Percentiles rank a stretch among this genome's conserved stretches.
These are phyloP conservation scores for Tenebrio molitor DNA, from an alignment of 1,140 invertebrate genomes.

Conservation along the genomic window DNA sequence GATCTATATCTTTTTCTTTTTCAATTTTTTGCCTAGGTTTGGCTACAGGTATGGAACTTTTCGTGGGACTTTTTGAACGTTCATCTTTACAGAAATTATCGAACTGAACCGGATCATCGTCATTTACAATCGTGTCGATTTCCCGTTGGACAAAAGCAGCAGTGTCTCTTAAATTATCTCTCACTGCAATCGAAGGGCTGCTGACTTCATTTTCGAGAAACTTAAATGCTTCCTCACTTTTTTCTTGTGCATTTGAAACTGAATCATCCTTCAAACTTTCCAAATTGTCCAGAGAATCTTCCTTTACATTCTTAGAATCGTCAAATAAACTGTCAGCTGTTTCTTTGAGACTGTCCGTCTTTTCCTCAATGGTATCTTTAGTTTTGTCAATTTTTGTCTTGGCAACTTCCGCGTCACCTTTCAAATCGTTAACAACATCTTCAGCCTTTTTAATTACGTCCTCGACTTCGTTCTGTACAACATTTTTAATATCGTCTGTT, in stretches of 20 bases:
- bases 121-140: conserved; percentile 45
- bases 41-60: conserved; percentile 56
- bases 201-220: conserved; percentile 64
- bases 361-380: conserved; percentile 31
- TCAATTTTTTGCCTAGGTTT: conserved; percentile 56
- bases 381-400: not conserved
- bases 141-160: conserved; percentile 50
- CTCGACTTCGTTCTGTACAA: conserved; percentile 59
- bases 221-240: conserved; percentile 64
- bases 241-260: conserved; percentile 58
- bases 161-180: conserved; percentile 22
- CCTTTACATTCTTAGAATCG: conserved; percentile 55
- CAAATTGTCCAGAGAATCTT: conserved; percentile 60
- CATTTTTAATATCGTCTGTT: conserved; percentile 47
- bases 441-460: conserved; percentile 61
- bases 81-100: conserved; percentile 39
- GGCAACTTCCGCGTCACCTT: conserved; percentile 36
- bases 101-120: conserved; percentile 47
- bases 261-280: conserved; percentile 62
- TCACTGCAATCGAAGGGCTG: conserved; percentile 50
- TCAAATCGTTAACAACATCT: conserved; percentile 57
- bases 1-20: conserved; percentile 52
- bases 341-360: conserved; percentile 52
- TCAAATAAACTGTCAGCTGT: conserved; percentile 54
- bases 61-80: conserved; percentile 48